Percentiles rank a stretch among this genome's conserved stretches.
Evolutionary conservation across 2,888 invertebrate species (phyloP).

Genomic region (Pseudoips prasinana): DNA sequence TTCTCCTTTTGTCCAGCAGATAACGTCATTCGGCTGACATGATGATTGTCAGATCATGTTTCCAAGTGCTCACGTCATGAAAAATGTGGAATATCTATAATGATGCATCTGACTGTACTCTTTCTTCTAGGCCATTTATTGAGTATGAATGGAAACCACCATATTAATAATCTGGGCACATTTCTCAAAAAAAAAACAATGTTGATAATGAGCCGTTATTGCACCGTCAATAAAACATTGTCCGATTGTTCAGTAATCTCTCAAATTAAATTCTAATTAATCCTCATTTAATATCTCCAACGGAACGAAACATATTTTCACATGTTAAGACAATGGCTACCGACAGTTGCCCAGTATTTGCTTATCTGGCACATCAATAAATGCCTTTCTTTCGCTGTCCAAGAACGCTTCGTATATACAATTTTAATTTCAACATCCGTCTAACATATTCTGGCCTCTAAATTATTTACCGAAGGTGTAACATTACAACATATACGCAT

Average conservation of each 20-base stretch:
- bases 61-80: no score
- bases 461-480: slow-evolving; percentile 1
- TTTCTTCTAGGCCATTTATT: no score
- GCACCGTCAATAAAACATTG: background rate
- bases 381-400: slow-evolving; percentile 67
- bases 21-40: no score
- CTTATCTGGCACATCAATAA: slow-evolving; percentile 70
- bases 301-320: slow-evolving; percentile 64
- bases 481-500: background rate
- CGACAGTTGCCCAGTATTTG: slow-evolving; percentile 61
- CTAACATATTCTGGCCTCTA: slow-evolving; percentile 35
- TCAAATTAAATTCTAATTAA: slow-evolving; percentile 69
- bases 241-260: no score
- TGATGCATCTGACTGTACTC: no score
- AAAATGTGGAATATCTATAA: no score
- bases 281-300: slow-evolving; percentile 60
- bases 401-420: slow-evolving; percentile 56
- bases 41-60: no score
- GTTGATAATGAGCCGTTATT: no score
- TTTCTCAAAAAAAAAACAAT: no score
- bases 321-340: slow-evolving; percentile 77
- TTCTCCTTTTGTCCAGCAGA: no score
- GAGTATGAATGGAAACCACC: no score
- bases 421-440: slow-evolving; percentile 62
- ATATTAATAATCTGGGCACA: no score